These are phyloP conservation scores for Sylvicola cinctus DNA, from an alignment of 2,888 invertebrate species.

Conservation along the genomic window DNA sequence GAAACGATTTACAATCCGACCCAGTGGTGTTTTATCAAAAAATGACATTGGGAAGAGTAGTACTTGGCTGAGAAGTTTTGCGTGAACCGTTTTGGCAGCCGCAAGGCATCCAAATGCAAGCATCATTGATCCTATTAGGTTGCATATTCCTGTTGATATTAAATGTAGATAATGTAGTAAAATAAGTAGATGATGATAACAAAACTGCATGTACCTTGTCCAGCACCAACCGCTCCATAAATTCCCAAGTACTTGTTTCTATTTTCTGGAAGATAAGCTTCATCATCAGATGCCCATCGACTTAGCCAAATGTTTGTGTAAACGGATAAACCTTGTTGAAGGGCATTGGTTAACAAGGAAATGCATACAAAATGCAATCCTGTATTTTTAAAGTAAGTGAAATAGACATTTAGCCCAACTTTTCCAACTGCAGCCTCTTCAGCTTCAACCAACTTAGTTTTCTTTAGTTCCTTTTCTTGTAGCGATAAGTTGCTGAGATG, in stretches of 20 bases:
- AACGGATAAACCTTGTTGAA: slow-evolving; percentile 68
- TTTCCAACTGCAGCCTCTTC: slow-evolving; percentile 86
- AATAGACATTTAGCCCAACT: slow-evolving; percentile 74
- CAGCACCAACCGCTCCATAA: slow-evolving; percentile 73
- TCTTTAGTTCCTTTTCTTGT: slow-evolving; percentile 6
- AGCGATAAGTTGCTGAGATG: not conserved
- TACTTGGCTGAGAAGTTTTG: slow-evolving; percentile 23
- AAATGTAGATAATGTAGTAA: too few relatives aligned
- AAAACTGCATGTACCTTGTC: slow-evolving; percentile 52
- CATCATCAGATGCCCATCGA: slow-evolving; percentile 54
- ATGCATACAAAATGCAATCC: slow-evolving; percentile 51
- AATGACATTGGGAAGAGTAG: slow-evolving; percentile 33
- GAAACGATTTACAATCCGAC: slow-evolving; percentile 35
- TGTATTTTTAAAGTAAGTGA: slow-evolving; percentile 70
- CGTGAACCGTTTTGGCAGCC: slow-evolving; percentile 13
- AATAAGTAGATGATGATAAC: too few relatives aligned
- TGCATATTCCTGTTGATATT: too few relatives aligned
- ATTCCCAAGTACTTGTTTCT: slow-evolving; percentile 70
- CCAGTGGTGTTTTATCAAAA: slow-evolving; percentile 40
- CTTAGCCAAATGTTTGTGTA: slow-evolving; percentile 77
- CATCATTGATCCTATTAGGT: too few relatives aligned
- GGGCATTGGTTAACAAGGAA: slow-evolving; percentile 58
- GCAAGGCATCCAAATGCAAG: slow-evolving; percentile 37
- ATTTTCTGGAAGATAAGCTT: slow-evolving; percentile 31
- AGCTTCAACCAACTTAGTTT: slow-evolving; percentile 66